Conservation (phyloP, 2,888 invertebrate species). For the Branchipolynoe longqiensis region DNA sequence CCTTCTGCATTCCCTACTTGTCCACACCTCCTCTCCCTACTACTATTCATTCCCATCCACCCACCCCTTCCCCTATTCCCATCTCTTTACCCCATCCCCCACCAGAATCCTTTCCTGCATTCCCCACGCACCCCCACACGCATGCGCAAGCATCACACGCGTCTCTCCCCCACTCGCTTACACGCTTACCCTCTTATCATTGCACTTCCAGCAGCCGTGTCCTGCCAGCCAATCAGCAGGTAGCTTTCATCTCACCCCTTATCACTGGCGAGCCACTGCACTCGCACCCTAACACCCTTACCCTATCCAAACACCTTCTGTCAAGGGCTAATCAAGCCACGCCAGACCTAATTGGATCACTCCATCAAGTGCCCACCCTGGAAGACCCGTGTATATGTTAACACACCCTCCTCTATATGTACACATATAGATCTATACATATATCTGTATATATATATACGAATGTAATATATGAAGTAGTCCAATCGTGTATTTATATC, state of each 20-base stretch:
- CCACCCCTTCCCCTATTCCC: not conserved
- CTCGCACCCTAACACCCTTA: slow-evolving; percentile 3
- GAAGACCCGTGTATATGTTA: no score
- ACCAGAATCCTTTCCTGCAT: not conserved
- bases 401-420: no score
- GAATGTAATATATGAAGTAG: no score
- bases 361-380: no score
- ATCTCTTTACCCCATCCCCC: not conserved
- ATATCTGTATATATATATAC: no score
- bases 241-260: slow-evolving; percentile 29
- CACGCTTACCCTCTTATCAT: not conserved
- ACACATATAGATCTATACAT: no score
- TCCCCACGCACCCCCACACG: not conserved
- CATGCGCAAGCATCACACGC: not conserved
- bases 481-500: no score
- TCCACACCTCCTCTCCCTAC: not conserved
- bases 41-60: no score
- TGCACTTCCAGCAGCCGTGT: not conserved
- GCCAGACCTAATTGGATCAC: slow-evolving; percentile 9
- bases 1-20: not conserved
- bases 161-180: not conserved
- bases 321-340: slow-evolving; percentile 13
- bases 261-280: slow-evolving; percentile 22
- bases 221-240: slow-evolving; percentile 12
- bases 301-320: slow-evolving; percentile 10